Evolutionary conservation across 1,140 invertebrate species (phyloP).

Genomic region (Pararge aegeria): DNA sequence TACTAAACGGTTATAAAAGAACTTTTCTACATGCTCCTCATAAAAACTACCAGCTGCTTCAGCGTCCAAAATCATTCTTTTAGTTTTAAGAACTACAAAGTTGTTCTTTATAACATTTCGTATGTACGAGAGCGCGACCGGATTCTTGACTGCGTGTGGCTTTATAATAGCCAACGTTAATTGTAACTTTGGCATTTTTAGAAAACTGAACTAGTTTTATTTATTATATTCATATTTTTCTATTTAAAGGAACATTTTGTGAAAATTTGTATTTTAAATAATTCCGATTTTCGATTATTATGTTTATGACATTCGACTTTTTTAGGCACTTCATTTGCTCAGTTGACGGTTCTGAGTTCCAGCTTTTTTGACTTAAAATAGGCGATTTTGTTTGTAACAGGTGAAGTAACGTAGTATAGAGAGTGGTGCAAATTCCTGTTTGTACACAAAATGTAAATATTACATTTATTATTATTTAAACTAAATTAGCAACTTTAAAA

Average conservation of each 20-base stretch:
- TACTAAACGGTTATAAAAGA: constrained; percentile 92
- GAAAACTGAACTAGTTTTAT: background rate
- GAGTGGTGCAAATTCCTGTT: too few relatives aligned
- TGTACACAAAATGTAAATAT: too few relatives aligned
- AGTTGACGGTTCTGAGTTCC: too few relatives aligned
- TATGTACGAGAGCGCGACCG: constrained; percentile 84
- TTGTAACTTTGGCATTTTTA: constrained; percentile 57
- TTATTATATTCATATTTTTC: constrained; percentile 10
- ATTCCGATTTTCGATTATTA: background rate
- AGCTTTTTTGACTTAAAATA: too few relatives aligned
- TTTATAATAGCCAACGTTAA: constrained; percentile 87
- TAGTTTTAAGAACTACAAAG: constrained; percentile 88
- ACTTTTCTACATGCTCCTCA: constrained; percentile 89
- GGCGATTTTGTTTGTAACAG: too few relatives aligned
- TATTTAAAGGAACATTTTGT: constrained; percentile 2
- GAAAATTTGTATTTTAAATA: background rate
- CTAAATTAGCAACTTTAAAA: too few relatives aligned
- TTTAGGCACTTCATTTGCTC: too few relatives aligned
- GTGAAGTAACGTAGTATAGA: too few relatives aligned
- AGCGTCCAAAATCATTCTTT: constrained; percentile 81
- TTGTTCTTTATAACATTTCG: constrained; percentile 85
- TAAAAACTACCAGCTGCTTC: constrained; percentile 90
- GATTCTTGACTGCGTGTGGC: constrained; percentile 86
- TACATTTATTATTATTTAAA: too few relatives aligned
- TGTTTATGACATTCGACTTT: background rate